Conservation (phyloP, 2,888 invertebrate genomes). For the Stramonita haemastoma region DNA sequence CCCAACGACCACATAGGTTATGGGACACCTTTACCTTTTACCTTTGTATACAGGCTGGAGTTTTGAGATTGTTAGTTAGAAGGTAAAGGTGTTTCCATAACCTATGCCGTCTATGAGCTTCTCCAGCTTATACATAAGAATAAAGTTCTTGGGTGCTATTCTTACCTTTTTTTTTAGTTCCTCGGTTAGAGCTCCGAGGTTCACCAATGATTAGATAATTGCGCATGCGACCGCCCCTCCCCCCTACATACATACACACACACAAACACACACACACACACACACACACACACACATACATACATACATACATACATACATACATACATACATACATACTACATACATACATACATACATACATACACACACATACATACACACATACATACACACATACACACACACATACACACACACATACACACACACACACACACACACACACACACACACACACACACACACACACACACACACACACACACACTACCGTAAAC, state of each 20-base stretch:
- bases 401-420: neutral
- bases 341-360: neutral
- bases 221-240: too few relatives aligned
- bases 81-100: too few relatives aligned
- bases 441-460: neutral
- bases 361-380: neutral
- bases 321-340: slow-evolving; percentile 4
- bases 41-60: too few relatives aligned
- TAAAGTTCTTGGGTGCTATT: too few relatives aligned
- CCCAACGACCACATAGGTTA: too few relatives aligned
- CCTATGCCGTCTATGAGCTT: too few relatives aligned
- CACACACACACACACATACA: slow-evolving; percentile 10
- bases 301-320: slow-evolving; percentile 26
- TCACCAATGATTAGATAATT: too few relatives aligned
- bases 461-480: neutral
- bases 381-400: neutral
- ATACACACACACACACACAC: neutral
- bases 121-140: too few relatives aligned
- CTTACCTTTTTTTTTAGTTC: too few relatives aligned
- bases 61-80: too few relatives aligned
- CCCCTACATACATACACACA: neutral
- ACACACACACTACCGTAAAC: neutral
- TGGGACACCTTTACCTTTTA: too few relatives aligned
- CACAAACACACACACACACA: neutral
- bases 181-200: too few relatives aligned